Percentiles rank a stretch among this genome's conserved stretches.
These are phyloP conservation scores for Tinamus guttatus DNA, from an alignment of 2,113 vertebrate genomes.

Conservation along the genomic window DNA sequence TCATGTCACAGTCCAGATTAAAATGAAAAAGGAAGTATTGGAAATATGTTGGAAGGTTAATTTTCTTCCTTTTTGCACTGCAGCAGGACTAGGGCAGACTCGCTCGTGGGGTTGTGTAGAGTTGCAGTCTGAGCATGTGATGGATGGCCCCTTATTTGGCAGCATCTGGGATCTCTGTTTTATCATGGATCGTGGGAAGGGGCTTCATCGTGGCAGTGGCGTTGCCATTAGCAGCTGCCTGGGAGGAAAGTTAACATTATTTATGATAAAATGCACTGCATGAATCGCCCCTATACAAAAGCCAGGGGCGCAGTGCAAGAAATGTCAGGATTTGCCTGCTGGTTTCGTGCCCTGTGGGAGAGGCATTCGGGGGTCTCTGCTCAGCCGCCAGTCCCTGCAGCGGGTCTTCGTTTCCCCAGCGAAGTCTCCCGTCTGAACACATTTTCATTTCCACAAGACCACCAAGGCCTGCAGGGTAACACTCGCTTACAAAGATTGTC, in stretches of 20 bases:
- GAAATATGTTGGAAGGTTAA: neutral
- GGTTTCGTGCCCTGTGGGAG: neutral
- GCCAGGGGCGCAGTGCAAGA: neutral
- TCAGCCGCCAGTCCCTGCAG: neutral
- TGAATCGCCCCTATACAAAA: rapidly evolving
- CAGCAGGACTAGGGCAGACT: neutral
- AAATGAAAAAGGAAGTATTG: neutral
- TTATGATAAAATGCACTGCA: neutral
- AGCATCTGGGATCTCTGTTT: neutral
- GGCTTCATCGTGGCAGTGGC: neutral
- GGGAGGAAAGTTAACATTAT: too few relatives aligned
- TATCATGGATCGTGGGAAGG: neutral
- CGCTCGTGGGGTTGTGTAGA: neutral
- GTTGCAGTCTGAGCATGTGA: neutral
- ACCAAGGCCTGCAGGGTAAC: neutral
- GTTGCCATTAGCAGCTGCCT: too few relatives aligned
- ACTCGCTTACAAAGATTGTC: neutral
- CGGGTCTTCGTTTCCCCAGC: neutral
- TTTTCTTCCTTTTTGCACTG: neutral
- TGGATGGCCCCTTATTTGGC: neutral
- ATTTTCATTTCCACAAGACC: conserved; percentile 1
- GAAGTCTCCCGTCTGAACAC: neutral
- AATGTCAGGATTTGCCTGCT: neutral
- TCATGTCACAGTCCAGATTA: neutral
- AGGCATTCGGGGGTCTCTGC: neutral